These are phyloP conservation scores for Drosophila nigromelanica DNA, from an alignment of 1,140 invertebrate species.

Conservation along the genomic window DNA sequence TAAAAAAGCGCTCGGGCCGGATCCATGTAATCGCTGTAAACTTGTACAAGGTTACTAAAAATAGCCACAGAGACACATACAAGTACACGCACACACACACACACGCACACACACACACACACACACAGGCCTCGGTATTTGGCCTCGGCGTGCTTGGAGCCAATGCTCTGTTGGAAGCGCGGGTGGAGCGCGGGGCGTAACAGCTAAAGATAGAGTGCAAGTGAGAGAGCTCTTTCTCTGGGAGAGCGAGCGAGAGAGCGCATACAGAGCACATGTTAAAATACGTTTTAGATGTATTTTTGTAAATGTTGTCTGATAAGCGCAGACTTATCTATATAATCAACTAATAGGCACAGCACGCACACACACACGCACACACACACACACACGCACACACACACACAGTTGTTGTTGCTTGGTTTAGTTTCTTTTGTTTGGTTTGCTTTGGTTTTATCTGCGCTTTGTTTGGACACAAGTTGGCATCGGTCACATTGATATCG, in stretches of 20 bases:
- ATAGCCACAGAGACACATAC: constrained; percentile 34
- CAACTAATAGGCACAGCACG: constrained; percentile 37
- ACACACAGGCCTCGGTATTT: constrained; percentile 13
- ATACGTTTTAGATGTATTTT: constrained; percentile 79
- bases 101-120: not conserved
- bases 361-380: not conserved
- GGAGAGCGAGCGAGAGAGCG: not conserved
- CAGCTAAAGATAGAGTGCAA: not conserved
- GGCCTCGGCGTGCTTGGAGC: constrained; percentile 21
- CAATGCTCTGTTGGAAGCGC: constrained; percentile 6
- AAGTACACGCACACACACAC: constrained; percentile 11
- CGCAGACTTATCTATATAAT: constrained; percentile 70
- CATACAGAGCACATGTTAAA: constrained; percentile 46
- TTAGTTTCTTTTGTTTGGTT: not conserved
- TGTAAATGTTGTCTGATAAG: constrained; percentile 70
- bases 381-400: not conserved
- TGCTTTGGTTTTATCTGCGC: constrained; percentile 1
- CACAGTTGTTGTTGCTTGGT: constrained; percentile 3
- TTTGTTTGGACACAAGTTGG: not conserved
- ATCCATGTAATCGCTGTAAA: constrained; percentile 51
- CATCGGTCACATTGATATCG: not conserved
- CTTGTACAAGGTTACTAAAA: constrained; percentile 49
- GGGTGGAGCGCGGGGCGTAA: not conserved
- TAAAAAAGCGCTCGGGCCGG: constrained; percentile 45
- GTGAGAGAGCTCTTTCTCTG: not conserved